A percentile compares a stretch with the other conserved stretches of the same genome.
phyloP scores from a whole-genome alignment of 2,113 vertebrate genomes.

The Pseudorasbora parva region DNA sequence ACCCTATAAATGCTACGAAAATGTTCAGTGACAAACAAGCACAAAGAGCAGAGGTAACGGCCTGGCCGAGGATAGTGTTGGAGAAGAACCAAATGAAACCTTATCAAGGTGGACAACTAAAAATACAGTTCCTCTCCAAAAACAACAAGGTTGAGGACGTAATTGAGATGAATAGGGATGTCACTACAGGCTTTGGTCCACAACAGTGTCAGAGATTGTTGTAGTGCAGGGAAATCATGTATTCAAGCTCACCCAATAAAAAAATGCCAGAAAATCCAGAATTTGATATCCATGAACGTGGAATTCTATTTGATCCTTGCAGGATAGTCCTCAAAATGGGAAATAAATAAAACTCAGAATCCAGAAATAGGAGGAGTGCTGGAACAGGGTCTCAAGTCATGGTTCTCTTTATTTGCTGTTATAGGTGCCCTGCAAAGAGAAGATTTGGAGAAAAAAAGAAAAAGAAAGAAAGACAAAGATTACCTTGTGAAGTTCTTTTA shows the following conservation, averaged over 20 bases:
- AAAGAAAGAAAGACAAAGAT: neutral
- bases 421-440: constrained; percentile 3
- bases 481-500: neutral
- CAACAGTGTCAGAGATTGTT: constrained; percentile 45
- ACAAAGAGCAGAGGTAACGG: neutral
- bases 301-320: constrained; percentile 37
- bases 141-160: constrained; percentile 5
- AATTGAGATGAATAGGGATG: constrained; percentile 18
- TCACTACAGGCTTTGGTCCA: constrained; percentile 17
- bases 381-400: constrained; percentile 29
- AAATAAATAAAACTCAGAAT: constrained; percentile 51
- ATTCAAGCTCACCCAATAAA: constrained; percentile 51
- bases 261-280: constrained; percentile 49
- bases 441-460: neutral
- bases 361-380: constrained; percentile 9
- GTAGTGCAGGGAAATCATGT: constrained; percentile 50
- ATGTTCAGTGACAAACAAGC: neutral
- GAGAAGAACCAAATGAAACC: neutral
- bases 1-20: constrained; percentile 15
- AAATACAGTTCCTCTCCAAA: neutral
- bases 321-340: constrained; percentile 21
- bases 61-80: neutral
- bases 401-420: neutral
- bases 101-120: neutral
- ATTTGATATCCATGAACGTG: constrained; percentile 53